Percentiles rank a stretch among this genome's conserved stretches.
Evolutionary conservation across 2,797 vertebrate genomes (phyloP).

Genomic region (Sebastes taczanowskii): DNA sequence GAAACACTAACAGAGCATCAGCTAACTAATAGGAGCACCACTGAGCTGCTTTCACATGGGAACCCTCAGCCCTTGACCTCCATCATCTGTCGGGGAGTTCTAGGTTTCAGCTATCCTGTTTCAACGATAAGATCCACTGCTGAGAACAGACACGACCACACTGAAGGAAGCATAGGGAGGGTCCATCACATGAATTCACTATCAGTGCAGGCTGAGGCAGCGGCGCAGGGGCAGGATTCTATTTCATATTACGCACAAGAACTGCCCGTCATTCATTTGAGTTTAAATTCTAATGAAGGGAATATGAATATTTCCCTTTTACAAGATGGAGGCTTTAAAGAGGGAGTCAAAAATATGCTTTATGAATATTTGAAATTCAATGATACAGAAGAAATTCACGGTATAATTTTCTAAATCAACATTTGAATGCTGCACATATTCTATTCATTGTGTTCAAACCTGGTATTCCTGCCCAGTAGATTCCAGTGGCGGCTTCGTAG

Average conservation of each 20-base stretch:
- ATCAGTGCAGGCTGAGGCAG: neutral
- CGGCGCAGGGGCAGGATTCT: neutral
- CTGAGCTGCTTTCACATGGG: constrained; percentile 44
- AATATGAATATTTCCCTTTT: too few relatives aligned
- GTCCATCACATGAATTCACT: neutral
- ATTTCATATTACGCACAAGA: neutral
- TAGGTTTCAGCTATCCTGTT: constrained; percentile 59
- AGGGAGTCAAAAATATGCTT: too few relatives aligned
- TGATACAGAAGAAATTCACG: too few relatives aligned
- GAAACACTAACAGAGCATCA: neutral
- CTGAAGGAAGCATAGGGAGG: neutral
- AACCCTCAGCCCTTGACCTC: constrained; percentile 61
- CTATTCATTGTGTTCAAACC: too few relatives aligned
- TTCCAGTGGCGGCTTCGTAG: too few relatives aligned
- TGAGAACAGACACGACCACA: constrained; percentile 11
- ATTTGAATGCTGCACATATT: too few relatives aligned
- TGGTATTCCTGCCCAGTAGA: too few relatives aligned
- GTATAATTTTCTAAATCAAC: too few relatives aligned
- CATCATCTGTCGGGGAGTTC: constrained; percentile 54
- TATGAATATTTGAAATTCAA: too few relatives aligned
- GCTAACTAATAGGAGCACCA: neutral
- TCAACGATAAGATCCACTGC: constrained; percentile 30
- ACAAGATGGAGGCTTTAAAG: too few relatives aligned
- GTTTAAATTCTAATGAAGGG: too few relatives aligned
- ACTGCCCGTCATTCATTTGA: neutral